Base-by-base conservation (phyloP, 2,113 vertebrate species). In the Mesembrinibis cayennensis region DNA sequence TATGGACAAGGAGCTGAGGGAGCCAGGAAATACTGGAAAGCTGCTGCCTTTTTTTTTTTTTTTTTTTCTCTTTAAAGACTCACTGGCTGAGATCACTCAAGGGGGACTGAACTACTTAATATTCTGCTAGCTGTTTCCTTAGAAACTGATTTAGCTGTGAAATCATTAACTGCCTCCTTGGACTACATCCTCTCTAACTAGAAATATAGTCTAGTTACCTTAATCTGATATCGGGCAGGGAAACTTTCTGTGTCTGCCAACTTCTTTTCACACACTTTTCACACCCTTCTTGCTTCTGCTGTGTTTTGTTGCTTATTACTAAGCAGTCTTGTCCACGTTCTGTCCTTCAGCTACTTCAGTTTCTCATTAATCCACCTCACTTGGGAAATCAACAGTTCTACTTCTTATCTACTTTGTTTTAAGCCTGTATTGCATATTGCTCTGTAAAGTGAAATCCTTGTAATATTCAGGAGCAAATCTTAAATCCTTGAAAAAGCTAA, bases 61-160 rank as follows among this genome's bases (percentile, higher is more conserved):
- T 11, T 2, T 44, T 19, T 42, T 56, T 30, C 32, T 74, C 44
- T 90, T 89, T 78, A 79, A 93, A 89, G 55, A 42, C 79, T 91
- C 0, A 0, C 36, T 80, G 85, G 36, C 66, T 95, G 94, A 82
- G 58, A 72, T 94, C 49, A 40, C 73, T 93, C 74, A 79, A 13
- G 59, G 59, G 62, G 78, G 22, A 74, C 42, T 93, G 79, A 85
- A 77, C 53, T 96, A 69, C 91, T 96, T 94, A 87, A 95, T 95
- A 95, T 97, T 97, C 95, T 81, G 89, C 65, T 76, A 42, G 69
- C 77, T 95, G 70, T 91, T 95, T 89, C 91, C 91, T 89, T 95
- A 93, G 83, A 94, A 91, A 82, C 89, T 61, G 62, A 65, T 89
- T 91, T 91, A 94, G 73, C 84, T 92, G 83, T 93, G 83, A 87